These are phyloP conservation scores for Orgyia antiqua DNA, from an alignment of 2,888 invertebrate genomes.

Conservation along the genomic window DNA sequence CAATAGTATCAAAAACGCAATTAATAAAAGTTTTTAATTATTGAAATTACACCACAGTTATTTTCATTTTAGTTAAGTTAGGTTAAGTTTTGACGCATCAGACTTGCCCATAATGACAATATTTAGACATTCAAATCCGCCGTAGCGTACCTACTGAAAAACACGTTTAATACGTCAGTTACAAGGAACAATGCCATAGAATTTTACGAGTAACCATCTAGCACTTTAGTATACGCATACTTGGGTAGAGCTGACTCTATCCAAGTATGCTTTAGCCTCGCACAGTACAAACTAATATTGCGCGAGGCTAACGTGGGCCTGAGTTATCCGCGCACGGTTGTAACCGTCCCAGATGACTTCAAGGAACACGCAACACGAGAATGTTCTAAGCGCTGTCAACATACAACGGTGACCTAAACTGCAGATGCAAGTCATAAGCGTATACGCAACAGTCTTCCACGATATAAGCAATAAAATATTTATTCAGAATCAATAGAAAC, in stretches of 20 bases:
- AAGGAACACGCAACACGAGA: conserved; percentile 46
- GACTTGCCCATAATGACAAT: too few relatives aligned
- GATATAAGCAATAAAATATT: not conserved
- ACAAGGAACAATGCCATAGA: conserved; percentile 25
- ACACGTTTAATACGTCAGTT: conserved; percentile 13
- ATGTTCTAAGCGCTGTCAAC: conserved; percentile 34
- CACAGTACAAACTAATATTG: conserved; percentile 32
- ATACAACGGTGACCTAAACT: conserved; percentile 24
- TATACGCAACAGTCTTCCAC: not conserved
- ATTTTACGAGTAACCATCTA: conserved; percentile 28
- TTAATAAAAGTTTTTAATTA: too few relatives aligned
- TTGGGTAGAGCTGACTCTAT: too few relatives aligned
- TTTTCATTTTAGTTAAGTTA: too few relatives aligned
- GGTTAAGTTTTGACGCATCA: too few relatives aligned
- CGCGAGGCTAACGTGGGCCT: conserved; percentile 37
- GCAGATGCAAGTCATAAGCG: conserved; percentile 19
- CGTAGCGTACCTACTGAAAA: not conserved
- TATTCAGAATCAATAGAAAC: too few relatives aligned
- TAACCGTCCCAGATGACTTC: conserved; percentile 35
- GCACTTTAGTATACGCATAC: too few relatives aligned
- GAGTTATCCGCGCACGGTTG: conserved; percentile 31
- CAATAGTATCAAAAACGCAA: too few relatives aligned
- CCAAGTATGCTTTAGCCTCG: conserved; percentile 43
- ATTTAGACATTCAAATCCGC: too few relatives aligned
- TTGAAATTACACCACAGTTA: too few relatives aligned